phyloP scores from a whole-genome alignment of 30 jellyfish, hydroid and myxozoan species.

The Cassiopea xamachana region DNA sequence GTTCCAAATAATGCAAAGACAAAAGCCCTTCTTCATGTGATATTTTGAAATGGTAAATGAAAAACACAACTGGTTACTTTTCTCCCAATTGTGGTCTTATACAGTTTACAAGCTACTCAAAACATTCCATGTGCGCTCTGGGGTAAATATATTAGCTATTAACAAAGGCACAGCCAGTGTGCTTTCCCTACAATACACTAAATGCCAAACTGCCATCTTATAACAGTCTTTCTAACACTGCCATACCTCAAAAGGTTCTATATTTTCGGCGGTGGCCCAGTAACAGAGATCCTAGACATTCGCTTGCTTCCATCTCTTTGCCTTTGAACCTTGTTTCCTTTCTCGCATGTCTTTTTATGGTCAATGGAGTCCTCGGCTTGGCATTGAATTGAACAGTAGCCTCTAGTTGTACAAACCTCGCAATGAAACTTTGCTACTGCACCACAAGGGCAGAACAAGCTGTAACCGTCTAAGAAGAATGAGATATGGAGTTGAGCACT shows the following conservation, averaged over 20 bases:
- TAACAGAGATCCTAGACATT: slow-evolving; percentile 38
- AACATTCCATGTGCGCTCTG: neutral
- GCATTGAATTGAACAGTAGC: slow-evolving; percentile 72
- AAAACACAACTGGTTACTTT: too few species aligned
- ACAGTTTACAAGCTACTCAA: too few species aligned
- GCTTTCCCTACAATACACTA: neutral
- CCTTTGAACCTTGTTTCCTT: slow-evolving; percentile 54
- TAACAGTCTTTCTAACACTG: neutral
- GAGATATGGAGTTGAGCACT: too few species aligned
- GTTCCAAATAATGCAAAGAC: too few species aligned
- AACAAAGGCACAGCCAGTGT: neutral
- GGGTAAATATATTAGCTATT: neutral
- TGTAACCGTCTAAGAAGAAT: slow-evolving; percentile 65
- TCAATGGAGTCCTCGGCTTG: slow-evolving; percentile 43
- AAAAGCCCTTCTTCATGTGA: too few species aligned
- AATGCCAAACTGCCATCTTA: too few species aligned
- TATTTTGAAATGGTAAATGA: too few species aligned
- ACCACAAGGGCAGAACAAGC: slow-evolving; percentile 80
- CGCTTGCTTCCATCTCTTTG: slow-evolving; percentile 59
- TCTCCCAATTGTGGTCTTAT: too few species aligned
- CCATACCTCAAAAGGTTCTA: neutral
- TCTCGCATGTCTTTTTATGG: slow-evolving; percentile 61
- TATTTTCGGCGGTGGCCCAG: slow-evolving; percentile 20
- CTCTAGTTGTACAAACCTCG: slow-evolving; percentile 60
- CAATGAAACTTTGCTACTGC: slow-evolving; percentile 56